Evolutionary conservation across 2,797 vertebrate species (phyloP), one percentile per base, ranked within the genome.

Genomic region (Poeciliopsis turneri): DNA sequence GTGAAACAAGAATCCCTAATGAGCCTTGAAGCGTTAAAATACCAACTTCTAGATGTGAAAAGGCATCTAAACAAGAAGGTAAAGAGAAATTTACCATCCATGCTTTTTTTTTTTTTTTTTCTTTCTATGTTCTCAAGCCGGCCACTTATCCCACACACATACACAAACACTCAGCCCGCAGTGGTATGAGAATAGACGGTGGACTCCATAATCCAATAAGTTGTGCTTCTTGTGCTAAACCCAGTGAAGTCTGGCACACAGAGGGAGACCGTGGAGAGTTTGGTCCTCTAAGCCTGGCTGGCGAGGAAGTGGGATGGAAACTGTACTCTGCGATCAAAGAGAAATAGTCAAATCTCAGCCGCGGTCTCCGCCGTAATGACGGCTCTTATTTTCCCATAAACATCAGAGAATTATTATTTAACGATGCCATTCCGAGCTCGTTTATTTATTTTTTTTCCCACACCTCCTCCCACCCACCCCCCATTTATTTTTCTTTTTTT

Each of bases 201-300:
- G 90, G 83, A 92, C 87, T 87, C 90, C 84, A 76, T 94, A 92
- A 94, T 94, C 92, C 92, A 90, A 93, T 93, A 92, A 92, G 71
- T 88, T 92, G 84, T 91, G 89, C 85, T 91, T 93, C 89, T 90
- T 89, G 57, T 88, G 89, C 90, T 91, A 90, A 93, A 94, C 69
- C 92, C 88, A 90, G 88, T 91, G 85, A 91, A 93, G 92, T 90
- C 90, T 92, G 91, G 90, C 88, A 86, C 84, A 88, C 82, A 84
- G 68, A 84, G 76, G 81, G 84, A 78, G 86, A 84, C 86, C 90
- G 69, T 45, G 74, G 83, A 92, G 86, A 91, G 75, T 20, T 47
- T 3, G 15, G 78, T 76, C 84, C 88, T 89, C 70, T 81, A 90
- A 93, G 88, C 89, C 80, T 81, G 2, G 78, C 91, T 86, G 51